These are phyloP conservation scores for Carduelis carduelis DNA, from an alignment of 2,797 vertebrate genomes.

Conservation along the genomic window DNA sequence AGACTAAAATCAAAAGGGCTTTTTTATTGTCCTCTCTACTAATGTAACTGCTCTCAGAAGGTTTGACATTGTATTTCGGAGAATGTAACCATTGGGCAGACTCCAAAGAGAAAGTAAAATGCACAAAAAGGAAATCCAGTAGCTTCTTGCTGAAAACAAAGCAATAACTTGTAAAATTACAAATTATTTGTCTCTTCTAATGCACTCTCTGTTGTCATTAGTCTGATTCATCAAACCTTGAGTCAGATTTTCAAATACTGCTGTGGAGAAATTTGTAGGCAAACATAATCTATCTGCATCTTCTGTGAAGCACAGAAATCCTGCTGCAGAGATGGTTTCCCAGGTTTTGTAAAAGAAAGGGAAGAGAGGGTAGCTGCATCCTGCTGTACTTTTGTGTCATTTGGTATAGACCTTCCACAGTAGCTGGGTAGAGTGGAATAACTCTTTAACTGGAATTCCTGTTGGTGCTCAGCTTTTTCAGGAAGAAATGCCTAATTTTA, in stretches of 20 bases:
- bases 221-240: neutral
- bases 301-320: neutral
- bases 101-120: neutral
- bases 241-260: neutral
- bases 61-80: neutral
- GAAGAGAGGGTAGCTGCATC: neutral
- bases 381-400: neutral
- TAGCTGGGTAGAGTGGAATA: neutral
- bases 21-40: conserved; percentile 6
- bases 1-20: neutral
- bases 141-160: neutral
- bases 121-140: neutral
- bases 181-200: neutral
- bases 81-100: neutral
- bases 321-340: neutral
- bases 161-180: neutral
- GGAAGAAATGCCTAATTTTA: neutral
- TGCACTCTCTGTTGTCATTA: neutral
- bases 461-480: neutral
- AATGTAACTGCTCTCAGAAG: neutral
- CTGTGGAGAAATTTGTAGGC: neutral
- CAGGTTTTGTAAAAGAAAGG: neutral
- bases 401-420: neutral
- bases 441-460: neutral
- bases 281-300: neutral